Evolutionary conservation across 2,797 vertebrate genomes (phyloP), one percentile per base, ranked within the genome.

Genomic region (Gymnothorax javanicus): DNA sequence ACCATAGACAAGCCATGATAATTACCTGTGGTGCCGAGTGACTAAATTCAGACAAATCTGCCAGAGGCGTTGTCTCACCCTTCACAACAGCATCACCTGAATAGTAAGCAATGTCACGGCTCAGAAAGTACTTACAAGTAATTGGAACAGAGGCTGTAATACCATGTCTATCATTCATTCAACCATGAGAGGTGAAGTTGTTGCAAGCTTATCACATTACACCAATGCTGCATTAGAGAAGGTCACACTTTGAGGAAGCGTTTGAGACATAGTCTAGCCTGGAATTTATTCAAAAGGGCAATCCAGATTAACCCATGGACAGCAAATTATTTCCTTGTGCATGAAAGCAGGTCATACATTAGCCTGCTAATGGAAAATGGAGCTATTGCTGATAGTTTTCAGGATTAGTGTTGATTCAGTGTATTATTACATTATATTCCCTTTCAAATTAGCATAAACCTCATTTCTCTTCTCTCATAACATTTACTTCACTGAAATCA

Each of bases 1-100:
- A 87, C 77, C 73, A 58, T 58, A 87, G 84, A 87, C 86, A 87
- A 83, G 73, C 86, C 84, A 82, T 75, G 86, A 87, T 84, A 87
- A 87, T 84, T 87, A 84, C 86, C 82, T 84, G 6, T 62, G 86
- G 82, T 84, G 86, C 73, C 84, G 58, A 64, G 82, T 77, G 82
- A 58, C 59, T 60, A 67, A 17, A 50, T 57, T 43, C 15, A 13
- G n/a, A 23, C n/a, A 71, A 64, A 84, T 75, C 82, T 60, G 86
- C 82, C 67, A 64, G 17, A 20, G 7, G 67, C n/a, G 4, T 69
- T 54, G 43, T 58, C 67, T 15, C 13, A 4, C 27, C 6, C 57
- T 83, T 23, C 20, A 15, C 20, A 8, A 50, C 57, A 43, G 7
- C 17, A 64, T 27, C 33, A 8, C 54, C 82, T 52, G 20, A 87